Evolutionary conservation across 2,113 vertebrate species (phyloP).

Genomic region (Chlorodrepanis virens): DNA sequence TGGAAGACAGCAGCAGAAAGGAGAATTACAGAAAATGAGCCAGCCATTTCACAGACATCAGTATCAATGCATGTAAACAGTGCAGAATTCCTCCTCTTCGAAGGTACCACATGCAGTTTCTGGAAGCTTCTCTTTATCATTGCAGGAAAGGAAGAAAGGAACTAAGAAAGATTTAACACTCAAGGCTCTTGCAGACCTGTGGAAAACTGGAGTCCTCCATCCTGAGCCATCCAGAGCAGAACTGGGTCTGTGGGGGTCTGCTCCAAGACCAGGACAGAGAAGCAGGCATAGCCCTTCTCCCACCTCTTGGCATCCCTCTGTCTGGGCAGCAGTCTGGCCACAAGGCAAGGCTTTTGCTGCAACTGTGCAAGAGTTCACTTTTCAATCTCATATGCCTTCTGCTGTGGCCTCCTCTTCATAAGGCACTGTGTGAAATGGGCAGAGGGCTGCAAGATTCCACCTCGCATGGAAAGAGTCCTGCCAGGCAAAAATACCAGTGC

Average conservation of each 20-base stretch:
- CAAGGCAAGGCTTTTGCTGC: background rate
- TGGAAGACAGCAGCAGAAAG: constrained; percentile 71
- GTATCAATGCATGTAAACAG: background rate
- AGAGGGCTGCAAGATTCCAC: background rate
- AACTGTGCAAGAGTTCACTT: background rate
- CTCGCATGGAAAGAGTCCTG: background rate
- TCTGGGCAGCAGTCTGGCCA: background rate
- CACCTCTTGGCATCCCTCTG: accelerated
- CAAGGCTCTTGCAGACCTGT: background rate
- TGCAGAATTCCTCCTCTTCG: background rate
- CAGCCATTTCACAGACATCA: background rate
- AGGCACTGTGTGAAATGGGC: background rate
- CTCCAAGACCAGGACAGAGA: background rate
- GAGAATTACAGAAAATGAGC: background rate
- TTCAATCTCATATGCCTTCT: background rate
- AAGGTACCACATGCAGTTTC: background rate
- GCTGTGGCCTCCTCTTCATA: background rate
- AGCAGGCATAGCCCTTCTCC: background rate
- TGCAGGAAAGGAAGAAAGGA: background rate
- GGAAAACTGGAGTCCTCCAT: background rate
- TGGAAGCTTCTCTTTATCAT: background rate
- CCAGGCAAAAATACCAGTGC: background rate
- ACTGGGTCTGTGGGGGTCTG: background rate
- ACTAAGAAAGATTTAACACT: background rate
- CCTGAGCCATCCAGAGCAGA: accelerated